These are phyloP conservation scores for Lepidothrix coronata DNA, from an alignment of 2,113 vertebrate genomes.

Conservation along the genomic window DNA sequence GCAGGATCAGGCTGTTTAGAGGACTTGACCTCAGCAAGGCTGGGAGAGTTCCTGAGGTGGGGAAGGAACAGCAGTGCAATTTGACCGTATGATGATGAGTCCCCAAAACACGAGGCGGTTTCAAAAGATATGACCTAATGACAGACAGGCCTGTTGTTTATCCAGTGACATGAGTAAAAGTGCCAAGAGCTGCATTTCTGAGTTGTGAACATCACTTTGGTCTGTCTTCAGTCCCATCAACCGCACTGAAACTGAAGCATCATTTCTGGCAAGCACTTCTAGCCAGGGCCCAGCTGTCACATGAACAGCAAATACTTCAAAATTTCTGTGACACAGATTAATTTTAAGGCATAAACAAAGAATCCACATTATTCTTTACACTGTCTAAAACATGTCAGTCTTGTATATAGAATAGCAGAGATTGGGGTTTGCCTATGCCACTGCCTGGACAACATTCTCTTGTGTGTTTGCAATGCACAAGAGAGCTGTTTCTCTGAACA, in stretches of 20 bases:
- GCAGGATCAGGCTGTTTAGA: background rate
- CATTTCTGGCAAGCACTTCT: background rate
- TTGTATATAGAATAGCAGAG: background rate
- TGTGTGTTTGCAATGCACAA: background rate
- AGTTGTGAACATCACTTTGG: background rate
- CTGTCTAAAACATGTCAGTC: background rate
- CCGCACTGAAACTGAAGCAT: background rate
- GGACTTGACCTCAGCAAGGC: background rate
- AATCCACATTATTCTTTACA: background rate
- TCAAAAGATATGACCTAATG: background rate
- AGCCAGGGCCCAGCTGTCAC: background rate
- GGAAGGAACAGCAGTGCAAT: accelerated
- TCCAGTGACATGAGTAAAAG: background rate
- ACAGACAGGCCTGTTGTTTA: background rate
- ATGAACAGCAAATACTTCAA: background rate
- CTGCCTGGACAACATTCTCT: background rate
- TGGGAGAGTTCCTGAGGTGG: background rate
- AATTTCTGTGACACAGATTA: background rate
- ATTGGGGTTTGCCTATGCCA: background rate
- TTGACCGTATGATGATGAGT: accelerated
- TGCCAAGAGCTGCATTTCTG: background rate
- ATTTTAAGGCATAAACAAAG: background rate
- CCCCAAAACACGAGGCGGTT: accelerated
- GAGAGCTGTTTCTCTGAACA: background rate
- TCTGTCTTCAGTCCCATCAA: background rate